Evolutionary conservation across 2,888 invertebrate genomes (phyloP).

Genomic region (Helleia helle): DNA sequence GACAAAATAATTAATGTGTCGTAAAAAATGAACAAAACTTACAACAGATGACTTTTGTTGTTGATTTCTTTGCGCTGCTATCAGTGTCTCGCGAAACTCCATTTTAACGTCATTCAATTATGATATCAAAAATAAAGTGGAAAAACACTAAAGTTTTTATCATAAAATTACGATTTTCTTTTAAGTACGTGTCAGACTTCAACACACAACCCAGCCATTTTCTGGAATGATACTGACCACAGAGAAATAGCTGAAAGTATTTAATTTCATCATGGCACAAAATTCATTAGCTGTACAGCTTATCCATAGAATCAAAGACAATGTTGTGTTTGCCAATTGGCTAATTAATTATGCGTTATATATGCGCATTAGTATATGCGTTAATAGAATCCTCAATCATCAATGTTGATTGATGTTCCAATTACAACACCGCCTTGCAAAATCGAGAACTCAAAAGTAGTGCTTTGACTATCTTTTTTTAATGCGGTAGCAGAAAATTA

Average conservation of each 20-base stretch:
- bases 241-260: conserved; percentile 20
- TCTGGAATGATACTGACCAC: conserved; percentile 67
- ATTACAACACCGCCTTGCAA: no score
- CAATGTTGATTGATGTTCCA: no score
- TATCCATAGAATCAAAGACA: no score
- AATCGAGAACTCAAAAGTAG: no score
- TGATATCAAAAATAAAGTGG: conserved; percentile 25
- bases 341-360: no score
- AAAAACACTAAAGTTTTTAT: conserved; percentile 32
- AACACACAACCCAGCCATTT: conserved; percentile 65
- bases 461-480: no score
- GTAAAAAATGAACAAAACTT: conserved; percentile 36
- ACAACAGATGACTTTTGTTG: conserved; percentile 69
- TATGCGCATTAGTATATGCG: no score
- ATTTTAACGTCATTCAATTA: conserved; percentile 29
- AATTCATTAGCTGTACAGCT: no score
- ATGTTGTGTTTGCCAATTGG: no score
- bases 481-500: no score
- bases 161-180: conserved; percentile 48
- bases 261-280: no score
- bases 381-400: no score
- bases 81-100: conserved; percentile 65
- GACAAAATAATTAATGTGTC: conserved; percentile 21
- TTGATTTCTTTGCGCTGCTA: conserved; percentile 68
- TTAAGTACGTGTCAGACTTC: conserved; percentile 65